Conservation (phyloP, 2,888 invertebrate genomes). For the Globia sparganii region DNA sequence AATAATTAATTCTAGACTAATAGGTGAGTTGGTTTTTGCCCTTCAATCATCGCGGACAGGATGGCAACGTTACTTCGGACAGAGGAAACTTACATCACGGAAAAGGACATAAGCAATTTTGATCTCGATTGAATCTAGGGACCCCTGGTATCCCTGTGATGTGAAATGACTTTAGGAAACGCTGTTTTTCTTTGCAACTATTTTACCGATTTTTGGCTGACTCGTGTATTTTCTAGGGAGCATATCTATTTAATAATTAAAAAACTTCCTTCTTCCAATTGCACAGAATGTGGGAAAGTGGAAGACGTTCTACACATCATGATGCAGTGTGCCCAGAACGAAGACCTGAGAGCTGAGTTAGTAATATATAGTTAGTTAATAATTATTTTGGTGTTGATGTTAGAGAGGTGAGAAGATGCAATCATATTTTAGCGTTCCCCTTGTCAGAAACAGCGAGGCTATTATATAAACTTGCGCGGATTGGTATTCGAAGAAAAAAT, state of each 20-base stretch:
- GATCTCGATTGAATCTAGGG: constrained; percentile 61
- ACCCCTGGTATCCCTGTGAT: constrained; percentile 45
- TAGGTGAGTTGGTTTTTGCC: constrained; percentile 8
- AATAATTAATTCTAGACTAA: neutral
- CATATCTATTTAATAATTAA: neutral
- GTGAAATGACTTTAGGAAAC: constrained; percentile 33
- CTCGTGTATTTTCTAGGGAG: neutral
- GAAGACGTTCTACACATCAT: neutral
- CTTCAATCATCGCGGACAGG: constrained; percentile 33
- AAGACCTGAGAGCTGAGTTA: neutral
- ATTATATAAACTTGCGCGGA: neutral
- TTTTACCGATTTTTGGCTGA: neutral
- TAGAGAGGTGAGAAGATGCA: neutral
- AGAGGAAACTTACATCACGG: constrained; percentile 64
- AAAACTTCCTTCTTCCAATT: neutral
- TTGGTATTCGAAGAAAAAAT: neutral
- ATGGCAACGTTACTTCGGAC: constrained; percentile 52
- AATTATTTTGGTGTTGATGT: neutral
- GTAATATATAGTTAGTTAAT: no score
- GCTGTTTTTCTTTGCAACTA: constrained; percentile 18
- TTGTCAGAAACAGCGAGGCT: neutral
- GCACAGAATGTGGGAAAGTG: neutral
- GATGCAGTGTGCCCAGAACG: neutral
- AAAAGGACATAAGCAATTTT: constrained; percentile 68
- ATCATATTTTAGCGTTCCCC: neutral